Percentiles rank a stretch among this genome's conserved stretches.
phyloP scores from a whole-genome alignment of 2,797 vertebrate genomes.

The Alcedo atthis region DNA sequence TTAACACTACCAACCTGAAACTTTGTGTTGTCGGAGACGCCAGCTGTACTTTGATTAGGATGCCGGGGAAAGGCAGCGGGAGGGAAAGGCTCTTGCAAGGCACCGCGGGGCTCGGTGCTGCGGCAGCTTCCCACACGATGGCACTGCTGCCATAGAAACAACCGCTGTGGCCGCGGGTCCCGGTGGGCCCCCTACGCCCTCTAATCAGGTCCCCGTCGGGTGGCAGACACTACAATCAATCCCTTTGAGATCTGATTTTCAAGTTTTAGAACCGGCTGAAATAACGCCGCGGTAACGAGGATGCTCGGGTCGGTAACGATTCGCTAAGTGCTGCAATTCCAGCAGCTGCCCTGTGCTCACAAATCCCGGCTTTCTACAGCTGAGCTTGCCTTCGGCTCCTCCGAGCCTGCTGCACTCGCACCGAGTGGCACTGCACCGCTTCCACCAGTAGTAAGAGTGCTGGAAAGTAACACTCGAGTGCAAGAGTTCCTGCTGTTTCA shows the following conservation, averaged over 20 bases:
- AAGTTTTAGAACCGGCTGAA: conserved; percentile 34
- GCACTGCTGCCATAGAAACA: conserved; percentile 61
- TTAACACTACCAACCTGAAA: background rate
- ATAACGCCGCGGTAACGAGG: conserved; percentile 9
- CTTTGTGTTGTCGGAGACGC: background rate
- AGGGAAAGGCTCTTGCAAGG: background rate
- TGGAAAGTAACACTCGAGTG: background rate
- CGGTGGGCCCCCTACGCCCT: background rate
- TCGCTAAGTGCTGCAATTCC: background rate
- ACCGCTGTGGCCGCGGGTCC: background rate
- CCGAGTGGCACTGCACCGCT: background rate
- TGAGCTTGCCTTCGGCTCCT: background rate
- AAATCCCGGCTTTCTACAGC: background rate
- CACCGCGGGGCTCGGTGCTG: background rate
- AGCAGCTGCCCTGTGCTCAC: background rate
- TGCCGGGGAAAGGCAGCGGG: background rate
- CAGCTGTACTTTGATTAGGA: background rate
- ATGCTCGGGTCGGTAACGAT: background rate
- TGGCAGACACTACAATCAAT: conserved; percentile 25
- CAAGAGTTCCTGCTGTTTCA: background rate
- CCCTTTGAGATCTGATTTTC: conserved; percentile 37
- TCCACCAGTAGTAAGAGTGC: background rate
- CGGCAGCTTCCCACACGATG: conserved; percentile 74
- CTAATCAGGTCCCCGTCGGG: conserved; percentile 23
- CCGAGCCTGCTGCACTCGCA: background rate